phyloP scores from a whole-genome alignment of 2,888 invertebrate genomes.

The Auanema freiburgensis region DNA sequence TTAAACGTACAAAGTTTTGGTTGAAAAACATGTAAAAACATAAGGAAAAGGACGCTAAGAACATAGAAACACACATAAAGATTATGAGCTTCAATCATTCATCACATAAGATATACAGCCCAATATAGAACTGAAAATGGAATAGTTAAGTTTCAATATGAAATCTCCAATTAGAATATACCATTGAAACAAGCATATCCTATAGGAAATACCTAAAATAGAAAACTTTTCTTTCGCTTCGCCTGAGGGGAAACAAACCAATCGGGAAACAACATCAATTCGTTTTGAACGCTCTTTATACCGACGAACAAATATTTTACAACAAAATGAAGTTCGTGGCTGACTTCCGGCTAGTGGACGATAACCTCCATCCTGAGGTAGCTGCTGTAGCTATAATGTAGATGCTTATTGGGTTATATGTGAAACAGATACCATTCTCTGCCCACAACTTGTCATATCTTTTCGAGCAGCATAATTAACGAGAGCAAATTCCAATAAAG shows the following conservation, averaged over 20 bases:
- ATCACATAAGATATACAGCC: constrained; percentile 67
- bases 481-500: constrained; percentile 59
- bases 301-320: constrained; percentile 57
- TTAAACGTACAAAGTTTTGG: not conserved
- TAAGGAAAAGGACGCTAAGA: constrained; percentile 8
- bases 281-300: constrained; percentile 63
- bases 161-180: constrained; percentile 14
- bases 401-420: too few relatives aligned
- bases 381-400: not conserved
- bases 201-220: constrained; percentile 60
- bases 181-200: constrained; percentile 63
- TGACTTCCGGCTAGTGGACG: constrained; percentile 36
- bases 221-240: not conserved
- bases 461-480: constrained; percentile 62
- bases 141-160: not conserved
- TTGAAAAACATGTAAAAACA: constrained; percentile 4
- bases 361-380: constrained; percentile 28
- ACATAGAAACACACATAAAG: constrained; percentile 6
- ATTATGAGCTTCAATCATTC: too few relatives aligned
- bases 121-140: constrained; percentile 63
- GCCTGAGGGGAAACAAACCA: constrained; percentile 36
- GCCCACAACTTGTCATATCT: constrained; percentile 37
- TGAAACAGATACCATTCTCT: constrained; percentile 17
- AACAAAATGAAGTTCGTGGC: constrained; percentile 53
- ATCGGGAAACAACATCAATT: constrained; percentile 61